These are phyloP conservation scores for Lamprotornis superbus DNA, from an alignment of 2,113 vertebrate species.

Conservation along the genomic window DNA sequence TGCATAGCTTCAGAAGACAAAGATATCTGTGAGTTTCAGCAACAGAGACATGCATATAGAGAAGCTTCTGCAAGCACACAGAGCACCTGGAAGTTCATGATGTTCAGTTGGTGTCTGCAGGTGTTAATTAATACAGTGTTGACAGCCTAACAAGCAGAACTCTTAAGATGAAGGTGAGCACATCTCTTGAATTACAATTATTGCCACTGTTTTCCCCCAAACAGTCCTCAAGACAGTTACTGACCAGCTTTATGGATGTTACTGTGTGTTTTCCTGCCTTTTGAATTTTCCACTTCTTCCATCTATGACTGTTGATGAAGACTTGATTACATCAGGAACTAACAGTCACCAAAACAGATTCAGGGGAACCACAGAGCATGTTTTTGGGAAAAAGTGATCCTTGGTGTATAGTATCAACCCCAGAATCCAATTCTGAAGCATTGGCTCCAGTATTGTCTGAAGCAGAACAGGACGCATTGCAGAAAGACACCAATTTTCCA, in stretches of 20 bases:
- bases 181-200: background rate
- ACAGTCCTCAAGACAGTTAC: background rate
- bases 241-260: background rate
- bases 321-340: background rate
- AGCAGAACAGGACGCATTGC: background rate
- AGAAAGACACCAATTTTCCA: background rate
- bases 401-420: background rate
- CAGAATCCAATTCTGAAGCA: background rate
- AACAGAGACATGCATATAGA: background rate
- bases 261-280: background rate
- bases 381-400: background rate
- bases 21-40: background rate
- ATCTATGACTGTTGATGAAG: background rate
- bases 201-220: background rate
- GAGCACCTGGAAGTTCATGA: background rate
- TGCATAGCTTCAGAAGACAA: background rate
- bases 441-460: background rate
- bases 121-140: background rate
- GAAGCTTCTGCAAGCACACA: background rate
- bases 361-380: rapidly evolving
- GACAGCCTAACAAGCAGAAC: background rate
- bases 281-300: background rate
- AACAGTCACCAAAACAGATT: background rate
- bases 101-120: background rate
- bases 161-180: background rate